Evolutionary conservation across 2,888 invertebrate genomes (phyloP), one percentile per base, ranked within the genome.

Genomic region (Ommatoiulus sabulosus): DNA sequence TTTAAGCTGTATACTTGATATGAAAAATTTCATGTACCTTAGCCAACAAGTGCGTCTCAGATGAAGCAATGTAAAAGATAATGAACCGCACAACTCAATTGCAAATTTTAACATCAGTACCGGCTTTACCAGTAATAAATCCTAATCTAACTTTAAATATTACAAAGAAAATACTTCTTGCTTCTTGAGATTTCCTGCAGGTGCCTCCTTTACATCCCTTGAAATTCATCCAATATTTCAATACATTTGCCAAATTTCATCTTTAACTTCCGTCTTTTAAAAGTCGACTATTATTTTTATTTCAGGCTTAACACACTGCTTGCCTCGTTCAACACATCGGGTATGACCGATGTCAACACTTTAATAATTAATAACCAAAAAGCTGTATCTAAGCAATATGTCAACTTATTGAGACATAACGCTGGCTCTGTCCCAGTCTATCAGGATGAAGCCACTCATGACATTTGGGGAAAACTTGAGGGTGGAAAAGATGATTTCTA

Each of bases 401-500:
- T 12, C 52, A 4, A n/a, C 57, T 10, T 24, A 24, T 52, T 88
- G 57, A 85, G 57, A 43, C 20, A 43, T 4, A 48, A 44, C 10
- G 24, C 86, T 35, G 52, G 35, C 12, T 17, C 85, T 8, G 86
- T 88, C 7, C 88, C 88, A 24, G 86, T 88, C 12, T 88, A 86
- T 86, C 85, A 88, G 35, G 88, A 88, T 48, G n/a, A 86, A 44
- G 57, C 44, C n/a, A 63, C 10, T 17, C 12, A 57, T 44, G 57
- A 15, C 43, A 52, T 88, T 10, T 88, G 88, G 88, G 7, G n/a
- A 7, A 48, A 24, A 43, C 57, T 88, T 15, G 35, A 86, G 35
- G 88, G 88, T 52, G 88, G 86, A 44, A 88, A 88, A 63, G 88
- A 88, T 57, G 88, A 88, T 44, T 86, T 88, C 48, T 88, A 20